phyloP scores from a whole-genome alignment of 2,113 vertebrate species.

The Silurus glanis region DNA sequence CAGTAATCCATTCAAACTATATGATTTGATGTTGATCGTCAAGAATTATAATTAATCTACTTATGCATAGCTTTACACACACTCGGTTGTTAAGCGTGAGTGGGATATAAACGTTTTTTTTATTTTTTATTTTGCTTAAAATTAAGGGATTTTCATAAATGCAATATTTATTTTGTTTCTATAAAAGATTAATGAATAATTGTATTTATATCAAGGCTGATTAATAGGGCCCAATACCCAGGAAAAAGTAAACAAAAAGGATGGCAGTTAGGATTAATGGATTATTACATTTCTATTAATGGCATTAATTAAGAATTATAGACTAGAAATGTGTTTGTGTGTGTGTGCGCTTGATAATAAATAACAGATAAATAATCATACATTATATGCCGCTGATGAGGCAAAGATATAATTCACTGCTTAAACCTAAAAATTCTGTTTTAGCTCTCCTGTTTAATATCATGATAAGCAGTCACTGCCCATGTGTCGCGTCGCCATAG shows the following conservation, averaged over 20 bases:
- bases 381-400: not conserved
- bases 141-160: not conserved
- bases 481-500: not conserved
- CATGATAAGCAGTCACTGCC: not conserved
- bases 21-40: not conserved
- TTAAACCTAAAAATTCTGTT: not conserved
- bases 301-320: not conserved
- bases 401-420: not conserved
- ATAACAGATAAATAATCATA: not conserved
- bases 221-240: not conserved
- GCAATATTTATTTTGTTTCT: not conserved
- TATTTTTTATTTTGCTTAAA: not conserved
- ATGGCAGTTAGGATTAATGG: not conserved
- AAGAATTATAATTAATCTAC: not conserved
- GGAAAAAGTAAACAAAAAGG: not conserved
- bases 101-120: not conserved
- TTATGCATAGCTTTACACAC: not conserved
- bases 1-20: not conserved
- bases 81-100: not conserved
- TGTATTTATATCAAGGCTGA: not conserved
- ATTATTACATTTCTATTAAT: not conserved
- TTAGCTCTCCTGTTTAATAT: not conserved
- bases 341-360: not conserved
- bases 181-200: not conserved
- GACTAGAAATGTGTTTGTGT: not conserved